Evolutionary conservation across 2,888 invertebrate genomes (phyloP), one percentile per base, ranked within the genome.

Genomic region (Chrysodeixis includens): DNA sequence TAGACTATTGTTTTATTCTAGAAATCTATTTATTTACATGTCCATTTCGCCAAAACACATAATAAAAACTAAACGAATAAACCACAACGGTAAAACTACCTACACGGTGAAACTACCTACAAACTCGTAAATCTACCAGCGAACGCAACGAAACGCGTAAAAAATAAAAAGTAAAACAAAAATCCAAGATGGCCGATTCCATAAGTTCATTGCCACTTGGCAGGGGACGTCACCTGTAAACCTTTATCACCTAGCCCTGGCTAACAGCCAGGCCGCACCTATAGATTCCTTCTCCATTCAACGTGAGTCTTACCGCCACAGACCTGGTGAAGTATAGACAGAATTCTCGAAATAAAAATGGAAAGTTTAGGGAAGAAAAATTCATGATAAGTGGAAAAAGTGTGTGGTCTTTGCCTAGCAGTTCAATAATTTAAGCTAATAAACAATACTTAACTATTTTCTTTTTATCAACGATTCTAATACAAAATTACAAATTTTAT

Each of bases 171-270:
- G n/a, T n/a, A n/a, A n/a, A n/a, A n/a, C n/a, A n/a, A n/a, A n/a
- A 40, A 40, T 12, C 5, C 57, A 73, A 83, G 86, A 86, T 88
- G 71, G 82, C 82, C 83, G 84, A 81, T 84, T 82, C 78, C 71
- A 46, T 85, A 88, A 93, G 94, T 90, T 94, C 94, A 94, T 93
- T 94, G 93, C 90, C 93, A 90, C 90, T 90, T 93, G 93, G 93
- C 93, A 90, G 77, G 53, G 51, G 65, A 75, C 65, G 84, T 85
- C 85, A 92, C 92, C 92, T 92, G 91, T 64, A 49, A 79, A 89
- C 88, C 90, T 90, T 74, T 54, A 46, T 59, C 64, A 65, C 79
- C 83, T 82, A 83, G 76, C 67, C 5, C 78, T 92, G 92, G 92
- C 91, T 30, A 6, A 2, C 16, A 32, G 89, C 92, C 92, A 92